These are phyloP conservation scores for Tylochromis polylepis DNA, from an alignment of 2,113 vertebrate genomes.

Conservation along the genomic window DNA sequence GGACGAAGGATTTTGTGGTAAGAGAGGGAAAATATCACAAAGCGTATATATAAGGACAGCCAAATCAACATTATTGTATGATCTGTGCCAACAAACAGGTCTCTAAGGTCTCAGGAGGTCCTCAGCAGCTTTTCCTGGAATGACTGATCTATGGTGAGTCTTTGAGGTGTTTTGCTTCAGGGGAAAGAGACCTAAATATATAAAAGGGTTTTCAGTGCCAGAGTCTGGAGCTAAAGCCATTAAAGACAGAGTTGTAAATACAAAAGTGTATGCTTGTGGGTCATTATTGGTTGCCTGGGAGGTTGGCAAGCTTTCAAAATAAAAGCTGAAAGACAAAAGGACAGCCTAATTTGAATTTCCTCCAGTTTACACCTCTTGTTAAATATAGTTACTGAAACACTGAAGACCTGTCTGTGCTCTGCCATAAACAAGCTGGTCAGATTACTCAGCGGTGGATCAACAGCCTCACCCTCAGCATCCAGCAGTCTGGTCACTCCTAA, in stretches of 20 bases:
- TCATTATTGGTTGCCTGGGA: not conserved
- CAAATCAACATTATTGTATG: no score
- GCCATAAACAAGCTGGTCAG: not conserved
- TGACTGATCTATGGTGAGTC: not conserved
- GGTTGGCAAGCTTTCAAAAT: not conserved
- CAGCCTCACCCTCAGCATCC: conserved; percentile 88
- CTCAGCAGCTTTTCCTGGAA: not conserved
- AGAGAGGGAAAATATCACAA: no score
- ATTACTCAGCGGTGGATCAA: not conserved
- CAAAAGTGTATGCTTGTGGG: rapidly evolving
- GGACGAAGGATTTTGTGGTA: no score
- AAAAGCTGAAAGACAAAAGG: not conserved
- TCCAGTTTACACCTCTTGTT: not conserved
- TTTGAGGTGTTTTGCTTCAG: rapidly evolving
- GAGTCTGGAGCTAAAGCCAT: no score
- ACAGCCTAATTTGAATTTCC: not conserved
- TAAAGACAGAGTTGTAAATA: not conserved
- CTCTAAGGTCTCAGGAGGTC: not conserved
- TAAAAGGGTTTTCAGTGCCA: not conserved
- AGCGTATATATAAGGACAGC: no score
- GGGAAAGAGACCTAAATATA: not conserved
- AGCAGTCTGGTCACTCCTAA: conserved; percentile 92
- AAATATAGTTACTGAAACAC: not conserved
- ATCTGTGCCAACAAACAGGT: not conserved
- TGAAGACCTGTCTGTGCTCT: not conserved